Percentiles rank a stretch among this genome's conserved stretches.
Evolutionary conservation across 2,888 invertebrate species (phyloP).

Genomic region (Catocala fraxini): DNA sequence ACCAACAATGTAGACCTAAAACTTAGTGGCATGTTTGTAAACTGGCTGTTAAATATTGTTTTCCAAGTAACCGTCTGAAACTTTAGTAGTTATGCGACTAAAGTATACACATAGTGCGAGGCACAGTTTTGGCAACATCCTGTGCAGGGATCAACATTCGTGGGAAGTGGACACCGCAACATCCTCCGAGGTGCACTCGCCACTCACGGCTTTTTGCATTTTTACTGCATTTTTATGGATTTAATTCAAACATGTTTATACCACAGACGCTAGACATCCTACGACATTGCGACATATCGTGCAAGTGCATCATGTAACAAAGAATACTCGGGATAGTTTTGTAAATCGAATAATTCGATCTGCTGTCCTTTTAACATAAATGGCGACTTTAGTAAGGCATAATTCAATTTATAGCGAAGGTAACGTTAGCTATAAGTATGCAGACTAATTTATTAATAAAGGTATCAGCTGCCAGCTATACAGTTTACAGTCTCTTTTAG

Average conservation of each 20-base stretch:
- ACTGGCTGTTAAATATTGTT: conserved; percentile 65
- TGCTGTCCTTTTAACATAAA: too few relatives aligned
- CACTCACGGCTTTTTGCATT: conserved; percentile 32
- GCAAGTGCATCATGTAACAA: not conserved
- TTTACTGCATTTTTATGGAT: conserved; percentile 47
- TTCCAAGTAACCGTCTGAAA: conserved; percentile 65
- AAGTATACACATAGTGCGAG: conserved; percentile 61
- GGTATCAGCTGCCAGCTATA: too few relatives aligned
- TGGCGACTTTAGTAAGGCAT: too few relatives aligned
- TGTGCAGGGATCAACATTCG: conserved; percentile 71
- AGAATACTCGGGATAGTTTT: too few relatives aligned
- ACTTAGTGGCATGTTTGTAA: conserved; percentile 53
- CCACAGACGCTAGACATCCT: too few relatives aligned
- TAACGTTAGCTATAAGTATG: too few relatives aligned
- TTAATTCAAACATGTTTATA: conserved; percentile 23
- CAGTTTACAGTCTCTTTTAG: too few relatives aligned
- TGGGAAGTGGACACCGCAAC: conserved; percentile 85
- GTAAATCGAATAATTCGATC: too few relatives aligned
- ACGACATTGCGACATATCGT: not conserved
- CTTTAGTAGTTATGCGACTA: conserved; percentile 61
- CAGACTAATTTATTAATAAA: too few relatives aligned
- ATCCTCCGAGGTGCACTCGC: conserved; percentile 66
- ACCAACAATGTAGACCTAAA: conserved; percentile 47
- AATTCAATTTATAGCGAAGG: too few relatives aligned
- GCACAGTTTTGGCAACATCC: conserved; percentile 84